Base-by-base conservation (phyloP, 2,888 invertebrate species). In the Leptinotarsa haldemani region DNA sequence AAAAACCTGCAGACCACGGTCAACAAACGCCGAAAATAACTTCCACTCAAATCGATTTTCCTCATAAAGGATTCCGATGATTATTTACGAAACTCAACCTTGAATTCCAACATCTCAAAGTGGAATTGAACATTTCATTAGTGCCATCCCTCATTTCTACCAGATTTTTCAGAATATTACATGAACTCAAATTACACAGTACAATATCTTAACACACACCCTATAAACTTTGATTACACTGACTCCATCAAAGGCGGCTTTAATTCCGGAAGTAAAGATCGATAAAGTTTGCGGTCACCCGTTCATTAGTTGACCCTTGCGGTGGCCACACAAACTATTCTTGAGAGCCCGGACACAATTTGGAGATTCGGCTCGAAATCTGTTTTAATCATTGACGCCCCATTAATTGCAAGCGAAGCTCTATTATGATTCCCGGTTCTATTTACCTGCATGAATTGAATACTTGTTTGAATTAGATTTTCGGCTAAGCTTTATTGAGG, bases 291-390 rank as follows among this genome's bases (percentile, higher is more conserved):
- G 83, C 81, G 84, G 83, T 83, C 79, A 77, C 77, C 81, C 80
- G 80, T 83, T 82, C 83, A 83, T 84, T 83, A 84, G 81, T 73
- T 82, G 83, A 83, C 82, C 83, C 79, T 48, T 25, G 68, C 63
- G 61, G 63, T 46, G 58, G 63, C 5, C 52, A 67, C 61, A 20
- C 50, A 63, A 52, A 50, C 64, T 30, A 46, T 68, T 77, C 80
- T 80, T 78, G 79, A 75, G 78, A 78, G 79, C 75, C 74, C 65
- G 53, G 53, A 58, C 65, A 58, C 69, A 79, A 79, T 81, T 78
- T 78, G 75, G 77, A 75, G 77, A 56, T 50, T 53, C 78, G 77
- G 77, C 77, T 77, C 73, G 71, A 77, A 80, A 82, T 80, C 81
- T 81, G 80, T 81, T 82, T 81, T 80, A 83, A 82, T 83, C 82